A percentile compares a stretch with the other conserved stretches of the same genome.
Conservation (phyloP, 2,888 invertebrate genomes). For the Ecliptopera silaceata region DNA sequence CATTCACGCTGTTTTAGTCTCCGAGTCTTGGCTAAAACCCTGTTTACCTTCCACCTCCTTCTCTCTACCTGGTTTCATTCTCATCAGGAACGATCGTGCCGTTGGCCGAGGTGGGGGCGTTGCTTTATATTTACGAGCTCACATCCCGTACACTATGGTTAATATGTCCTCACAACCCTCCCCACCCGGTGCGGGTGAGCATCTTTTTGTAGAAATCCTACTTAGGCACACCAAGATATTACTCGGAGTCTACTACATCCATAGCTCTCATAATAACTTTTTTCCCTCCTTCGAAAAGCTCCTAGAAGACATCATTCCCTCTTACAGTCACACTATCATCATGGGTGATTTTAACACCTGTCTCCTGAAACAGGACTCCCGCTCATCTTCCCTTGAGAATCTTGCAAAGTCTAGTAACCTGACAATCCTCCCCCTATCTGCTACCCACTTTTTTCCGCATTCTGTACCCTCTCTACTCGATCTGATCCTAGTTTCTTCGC, state of each 20-base stretch:
- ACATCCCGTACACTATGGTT: neutral
- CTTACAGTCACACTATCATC: conserved; percentile 1
- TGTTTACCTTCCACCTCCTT: neutral
- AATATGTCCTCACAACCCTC: neutral
- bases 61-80: conserved; percentile 6
- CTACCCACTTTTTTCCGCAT: neutral
- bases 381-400: neutral
- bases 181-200: neutral
- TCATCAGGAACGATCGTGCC: neutral
- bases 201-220: neutral
- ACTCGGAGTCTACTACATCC: conserved; percentile 7
- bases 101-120: neutral
- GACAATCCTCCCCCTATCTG: neutral
- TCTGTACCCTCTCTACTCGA: neutral
- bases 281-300: neutral
- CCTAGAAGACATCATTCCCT: neutral
- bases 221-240: neutral
- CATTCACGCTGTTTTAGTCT: neutral
- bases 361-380: neutral
- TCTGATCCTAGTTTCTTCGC: neutral
- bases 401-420: neutral
- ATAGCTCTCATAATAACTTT: neutral
- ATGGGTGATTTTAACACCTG: neutral
- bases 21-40: neutral
- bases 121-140: neutral